Evolutionary conservation across 2,888 invertebrate genomes (phyloP), one percentile per base, ranked within the genome.

Genomic region (Cheilosia urbana): DNA sequence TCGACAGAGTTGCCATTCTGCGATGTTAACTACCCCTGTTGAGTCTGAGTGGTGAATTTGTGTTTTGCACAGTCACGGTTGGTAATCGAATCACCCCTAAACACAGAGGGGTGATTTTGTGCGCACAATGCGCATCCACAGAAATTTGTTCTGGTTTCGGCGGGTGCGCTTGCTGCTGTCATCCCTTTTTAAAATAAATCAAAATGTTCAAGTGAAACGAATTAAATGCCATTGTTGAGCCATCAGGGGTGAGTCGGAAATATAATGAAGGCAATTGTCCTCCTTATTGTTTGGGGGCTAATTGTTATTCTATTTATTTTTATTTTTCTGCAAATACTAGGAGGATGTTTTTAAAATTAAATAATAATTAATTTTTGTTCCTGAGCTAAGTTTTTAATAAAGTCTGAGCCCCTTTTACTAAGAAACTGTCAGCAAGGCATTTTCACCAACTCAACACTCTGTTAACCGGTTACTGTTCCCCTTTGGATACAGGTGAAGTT

Each of bases 101-200:
- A 62, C 17, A 42, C 21, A 51, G 30, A 76, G 80, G 84, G 84
- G 80, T 85, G 80, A 76, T 60, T 65, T 19, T 34, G 34, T 55
- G 47, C 15, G 17, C 15, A 62, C 21, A 76, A 47, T 76, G 71
- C 71, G 76, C 62, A 76, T 62, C 34, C 45, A 84, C 80, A 49
- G 27, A 40, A 85, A 85, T 85, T 85, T 72, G 85, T 76, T 81
- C 60, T 85, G 81, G 85, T 81, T 71, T 19, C 58, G 53, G 13
- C 21, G 72, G 51, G 19, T 21, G n/a, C 34, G n/a, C 34, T 60
- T 34, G 42, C 57, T 51, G 55, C 19, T 63, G 62, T 83, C 83
- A 73, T 69, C 80, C 80, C 80, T 42, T 66, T 62, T 81, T 72
- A 72, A 76, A 68, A 85, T 85, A 85, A 85, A 85, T 85, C 85